phyloP scores from a whole-genome alignment of 2,888 invertebrate genomes.

The Penaeus monodon region DNA sequence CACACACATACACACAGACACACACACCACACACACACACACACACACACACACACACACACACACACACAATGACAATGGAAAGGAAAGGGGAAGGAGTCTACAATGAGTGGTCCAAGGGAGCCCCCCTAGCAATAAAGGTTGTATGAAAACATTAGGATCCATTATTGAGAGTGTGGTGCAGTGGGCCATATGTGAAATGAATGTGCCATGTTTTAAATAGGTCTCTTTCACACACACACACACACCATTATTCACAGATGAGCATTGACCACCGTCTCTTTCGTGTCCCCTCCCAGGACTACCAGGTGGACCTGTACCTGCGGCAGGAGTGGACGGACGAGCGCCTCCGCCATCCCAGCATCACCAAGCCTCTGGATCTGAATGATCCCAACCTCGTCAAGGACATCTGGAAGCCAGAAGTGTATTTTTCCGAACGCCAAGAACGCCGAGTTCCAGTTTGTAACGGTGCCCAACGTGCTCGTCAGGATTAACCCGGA shows the following conservation, averaged over 20 bases:
- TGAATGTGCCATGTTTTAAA: too few species aligned
- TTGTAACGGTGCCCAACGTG: slow-evolving; percentile 73
- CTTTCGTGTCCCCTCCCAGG: slow-evolving; percentile 67
- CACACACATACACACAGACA: too few species aligned
- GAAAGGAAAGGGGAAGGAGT: too few species aligned
- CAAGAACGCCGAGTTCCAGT: slow-evolving; percentile 73
- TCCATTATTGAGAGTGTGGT: too few species aligned
- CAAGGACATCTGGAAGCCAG: slow-evolving; percentile 72
- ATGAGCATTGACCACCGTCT: neutral
- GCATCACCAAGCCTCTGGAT: slow-evolving; percentile 71
- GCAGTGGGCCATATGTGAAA: too few species aligned
- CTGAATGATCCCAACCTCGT: slow-evolving; percentile 72
- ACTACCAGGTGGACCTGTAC: slow-evolving; percentile 73
- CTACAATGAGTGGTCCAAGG: too few species aligned
- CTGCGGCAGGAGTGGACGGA: slow-evolving; percentile 73
- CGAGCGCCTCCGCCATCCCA: slow-evolving; percentile 70
- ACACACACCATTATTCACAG: neutral
- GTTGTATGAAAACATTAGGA: too few species aligned
- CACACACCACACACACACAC: too few species aligned
- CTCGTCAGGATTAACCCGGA: slow-evolving; percentile 72
- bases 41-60: too few species aligned
- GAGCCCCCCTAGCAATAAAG: too few species aligned
- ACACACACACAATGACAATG: too few species aligned
- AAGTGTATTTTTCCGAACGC: slow-evolving; percentile 73
- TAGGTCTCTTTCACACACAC: too few species aligned